Evolutionary conservation across 2,888 invertebrate species (phyloP).

Genomic region (Drosophila monieri): DNA sequence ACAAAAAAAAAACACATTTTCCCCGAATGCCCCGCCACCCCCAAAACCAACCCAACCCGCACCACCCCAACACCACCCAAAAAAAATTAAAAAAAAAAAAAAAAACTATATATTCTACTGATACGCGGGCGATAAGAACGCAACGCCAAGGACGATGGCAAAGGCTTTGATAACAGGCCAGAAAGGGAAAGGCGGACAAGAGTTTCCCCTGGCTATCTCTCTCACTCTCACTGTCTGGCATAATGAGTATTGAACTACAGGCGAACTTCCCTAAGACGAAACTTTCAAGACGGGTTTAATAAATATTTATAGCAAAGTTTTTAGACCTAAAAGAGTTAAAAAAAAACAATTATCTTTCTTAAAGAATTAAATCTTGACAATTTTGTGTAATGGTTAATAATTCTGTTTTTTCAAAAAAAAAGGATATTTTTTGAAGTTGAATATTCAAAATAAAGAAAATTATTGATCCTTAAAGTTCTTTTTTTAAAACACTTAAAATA

Average conservation of each 20-base stretch:
- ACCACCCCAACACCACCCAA: slow-evolving; percentile 2
- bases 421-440: too few relatives aligned
- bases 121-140: slow-evolving; percentile 30
- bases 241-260: slow-evolving; percentile 33
- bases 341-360: too few relatives aligned
- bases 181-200: not conserved
- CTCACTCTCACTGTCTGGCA: slow-evolving; percentile 8
- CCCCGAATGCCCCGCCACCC: not conserved
- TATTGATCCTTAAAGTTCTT: too few relatives aligned
- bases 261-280: slow-evolving; percentile 13
- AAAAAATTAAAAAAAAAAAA: not conserved
- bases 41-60: not conserved
- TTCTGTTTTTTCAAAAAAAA: too few relatives aligned
- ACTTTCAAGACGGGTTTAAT: not conserved
- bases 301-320: not conserved
- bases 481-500: too few relatives aligned
- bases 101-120: slow-evolving; percentile 7
- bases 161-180: slow-evolving; percentile 34
- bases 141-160: slow-evolving; percentile 35
- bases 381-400: too few relatives aligned
- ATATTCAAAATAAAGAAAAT: too few relatives aligned
- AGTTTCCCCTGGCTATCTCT: not conserved
- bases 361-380: too few relatives aligned
- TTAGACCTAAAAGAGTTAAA: too few relatives aligned
- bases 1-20: slow-evolving; percentile 5